Conservation (phyloP, 2,888 invertebrate species). For the Thymelicus acteon region DNA sequence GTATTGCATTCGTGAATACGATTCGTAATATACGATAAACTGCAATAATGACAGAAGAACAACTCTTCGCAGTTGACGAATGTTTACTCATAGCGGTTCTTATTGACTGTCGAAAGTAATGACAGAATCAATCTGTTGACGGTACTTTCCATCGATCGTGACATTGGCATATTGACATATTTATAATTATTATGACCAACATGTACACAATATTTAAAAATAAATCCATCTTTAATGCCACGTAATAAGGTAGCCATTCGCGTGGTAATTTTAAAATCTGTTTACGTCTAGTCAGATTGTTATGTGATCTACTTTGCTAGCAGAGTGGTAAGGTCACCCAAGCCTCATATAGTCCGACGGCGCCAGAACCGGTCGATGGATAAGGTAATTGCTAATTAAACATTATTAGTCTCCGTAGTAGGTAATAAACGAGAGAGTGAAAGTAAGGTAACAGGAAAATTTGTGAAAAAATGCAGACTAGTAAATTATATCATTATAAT, state of each 20-base stretch:
- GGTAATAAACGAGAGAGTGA: constrained; percentile 10
- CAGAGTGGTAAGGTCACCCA: constrained; percentile 6
- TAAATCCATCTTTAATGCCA: not conserved
- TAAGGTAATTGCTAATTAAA: constrained; percentile 12
- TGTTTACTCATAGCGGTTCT: not conserved
- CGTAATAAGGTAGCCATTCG: not conserved
- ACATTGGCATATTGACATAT: constrained; percentile 25
- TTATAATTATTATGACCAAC: constrained; percentile 3
- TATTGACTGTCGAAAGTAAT: constrained; percentile 15
- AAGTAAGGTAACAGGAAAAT: constrained; percentile 24
- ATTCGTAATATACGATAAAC: too few species aligned
- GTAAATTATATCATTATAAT: too few species aligned
- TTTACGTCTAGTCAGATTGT: constrained; percentile 11
- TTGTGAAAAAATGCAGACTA: not conserved
- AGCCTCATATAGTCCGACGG: constrained; percentile 4
- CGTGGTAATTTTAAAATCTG: not conserved
- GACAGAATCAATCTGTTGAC: constrained; percentile 7
- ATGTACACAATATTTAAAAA: not conserved
- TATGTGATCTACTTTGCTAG: constrained; percentile 29
- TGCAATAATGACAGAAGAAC: not conserved
- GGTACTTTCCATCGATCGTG: constrained; percentile 10
- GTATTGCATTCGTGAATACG: too few species aligned
- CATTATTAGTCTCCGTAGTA: constrained; percentile 3
- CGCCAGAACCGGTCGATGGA: not conserved
- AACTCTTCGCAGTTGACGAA: not conserved